These are phyloP conservation scores for Pluvialis apricaria DNA, from an alignment of 2,113 vertebrate genomes.

Conservation along the genomic window DNA sequence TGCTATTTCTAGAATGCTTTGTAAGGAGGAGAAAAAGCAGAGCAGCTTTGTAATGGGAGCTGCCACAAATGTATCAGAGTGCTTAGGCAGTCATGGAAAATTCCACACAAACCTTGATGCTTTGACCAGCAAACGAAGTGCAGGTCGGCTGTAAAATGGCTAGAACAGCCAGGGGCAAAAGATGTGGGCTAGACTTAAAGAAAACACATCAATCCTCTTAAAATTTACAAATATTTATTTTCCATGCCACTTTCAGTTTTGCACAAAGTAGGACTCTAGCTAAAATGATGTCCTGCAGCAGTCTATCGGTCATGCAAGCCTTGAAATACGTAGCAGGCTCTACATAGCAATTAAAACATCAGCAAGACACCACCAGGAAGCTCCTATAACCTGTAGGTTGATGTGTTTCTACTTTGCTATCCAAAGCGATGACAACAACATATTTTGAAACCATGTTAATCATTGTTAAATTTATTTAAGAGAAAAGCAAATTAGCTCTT, in stretches of 20 bases:
- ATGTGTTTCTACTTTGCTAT: not conserved
- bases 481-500: not conserved
- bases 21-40: constrained; percentile 61
- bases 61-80: constrained; percentile 56
- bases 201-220: not conserved
- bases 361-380: not conserved
- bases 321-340: not conserved
- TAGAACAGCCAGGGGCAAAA: not conserved
- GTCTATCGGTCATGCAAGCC: not conserved
- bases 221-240: not conserved
- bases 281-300: not conserved
- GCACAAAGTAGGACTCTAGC: not conserved
- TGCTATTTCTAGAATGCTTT: constrained; percentile 72
- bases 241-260: not conserved
- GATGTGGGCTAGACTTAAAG: not conserved
- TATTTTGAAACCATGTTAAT: not conserved
- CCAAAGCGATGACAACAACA: not conserved
- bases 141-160: constrained; percentile 18
- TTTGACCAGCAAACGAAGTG: constrained; percentile 40
- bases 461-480: not conserved
- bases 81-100: constrained; percentile 77
- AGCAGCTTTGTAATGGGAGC: constrained; percentile 61
- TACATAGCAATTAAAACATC: not conserved
- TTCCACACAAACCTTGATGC: constrained; percentile 73
- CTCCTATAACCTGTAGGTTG: not conserved